Conservation (phyloP, 1,140 invertebrate genomes). For the Megalopta genalis region DNA sequence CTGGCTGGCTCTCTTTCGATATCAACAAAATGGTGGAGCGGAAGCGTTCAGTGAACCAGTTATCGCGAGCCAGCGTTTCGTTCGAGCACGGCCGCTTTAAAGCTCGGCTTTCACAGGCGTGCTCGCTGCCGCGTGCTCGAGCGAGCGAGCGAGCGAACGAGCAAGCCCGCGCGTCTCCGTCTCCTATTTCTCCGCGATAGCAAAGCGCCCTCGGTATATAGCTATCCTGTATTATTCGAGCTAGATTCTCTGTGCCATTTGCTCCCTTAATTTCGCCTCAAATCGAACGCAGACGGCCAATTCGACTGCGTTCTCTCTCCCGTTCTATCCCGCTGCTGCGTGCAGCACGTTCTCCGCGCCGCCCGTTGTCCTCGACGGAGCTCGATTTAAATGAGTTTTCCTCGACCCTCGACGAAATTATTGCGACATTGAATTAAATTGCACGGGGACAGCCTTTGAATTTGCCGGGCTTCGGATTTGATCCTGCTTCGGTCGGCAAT, state of each 20-base stretch:
- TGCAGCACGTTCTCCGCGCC: not conserved
- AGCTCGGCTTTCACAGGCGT: conserved; percentile 11
- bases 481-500: too few species aligned
- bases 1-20: conserved; percentile 1
- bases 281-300: not conserved
- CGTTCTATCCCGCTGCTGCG: not conserved
- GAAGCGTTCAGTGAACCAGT: conserved; percentile 29
- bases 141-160: too few species aligned
- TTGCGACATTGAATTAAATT: conserved; percentile 5
- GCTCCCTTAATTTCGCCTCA: conserved; percentile 21
- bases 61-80: conserved; percentile 29
- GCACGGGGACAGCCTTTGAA: not conserved
- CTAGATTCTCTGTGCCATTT: conserved; percentile 10
- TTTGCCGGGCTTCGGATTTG: not conserved
- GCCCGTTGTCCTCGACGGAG: not conserved
- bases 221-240: conserved; percentile 21
- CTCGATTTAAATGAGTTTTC: conserved; percentile 9
- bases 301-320: not conserved
- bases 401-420: not conserved
- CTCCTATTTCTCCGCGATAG: conserved; percentile 23
- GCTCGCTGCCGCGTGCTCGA: too few species aligned
- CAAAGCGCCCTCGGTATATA: not conserved
- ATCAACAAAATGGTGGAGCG: conserved; percentile 33
- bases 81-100: not conserved
- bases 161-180: not conserved